A percentile compares a stretch with the other conserved stretches of the same genome.
phyloP scores from a whole-genome alignment of 2,113 vertebrate species.

The Erythrocebus patas region DNA sequence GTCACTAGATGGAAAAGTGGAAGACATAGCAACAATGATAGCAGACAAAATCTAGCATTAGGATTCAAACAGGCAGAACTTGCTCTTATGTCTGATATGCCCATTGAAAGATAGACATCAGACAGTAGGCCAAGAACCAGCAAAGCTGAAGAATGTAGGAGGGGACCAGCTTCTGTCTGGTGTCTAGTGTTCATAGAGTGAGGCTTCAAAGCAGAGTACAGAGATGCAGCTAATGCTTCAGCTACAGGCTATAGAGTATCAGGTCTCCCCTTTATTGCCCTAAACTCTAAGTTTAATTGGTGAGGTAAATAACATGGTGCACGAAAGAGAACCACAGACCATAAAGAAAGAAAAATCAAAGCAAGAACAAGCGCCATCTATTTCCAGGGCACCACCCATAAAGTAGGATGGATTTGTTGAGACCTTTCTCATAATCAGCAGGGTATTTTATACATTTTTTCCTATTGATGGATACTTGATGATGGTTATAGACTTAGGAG shows the following conservation, averaged over 20 bases:
- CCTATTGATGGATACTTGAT: neutral
- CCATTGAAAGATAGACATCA: neutral
- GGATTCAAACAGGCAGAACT: neutral
- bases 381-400: neutral
- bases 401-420: neutral
- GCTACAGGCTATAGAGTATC: neutral
- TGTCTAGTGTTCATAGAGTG: neutral
- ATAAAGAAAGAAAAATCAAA: conserved; percentile 31
- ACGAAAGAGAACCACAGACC: neutral
- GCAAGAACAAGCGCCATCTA: neutral
- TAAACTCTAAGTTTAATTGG: neutral
- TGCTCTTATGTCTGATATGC: neutral
- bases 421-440: neutral
- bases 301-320: neutral
- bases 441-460: neutral
- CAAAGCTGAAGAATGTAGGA: neutral
- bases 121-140: neutral
- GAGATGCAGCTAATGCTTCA: neutral
- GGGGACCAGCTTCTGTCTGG: fast-evolving
- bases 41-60: neutral
- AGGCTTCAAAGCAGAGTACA: neutral
- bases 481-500: neutral
- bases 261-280: neutral
- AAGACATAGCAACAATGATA: neutral
- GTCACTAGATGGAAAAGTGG: neutral